phyloP scores from a whole-genome alignment of 2,888 invertebrate genomes.

The Mallateleia sp. region DNA sequence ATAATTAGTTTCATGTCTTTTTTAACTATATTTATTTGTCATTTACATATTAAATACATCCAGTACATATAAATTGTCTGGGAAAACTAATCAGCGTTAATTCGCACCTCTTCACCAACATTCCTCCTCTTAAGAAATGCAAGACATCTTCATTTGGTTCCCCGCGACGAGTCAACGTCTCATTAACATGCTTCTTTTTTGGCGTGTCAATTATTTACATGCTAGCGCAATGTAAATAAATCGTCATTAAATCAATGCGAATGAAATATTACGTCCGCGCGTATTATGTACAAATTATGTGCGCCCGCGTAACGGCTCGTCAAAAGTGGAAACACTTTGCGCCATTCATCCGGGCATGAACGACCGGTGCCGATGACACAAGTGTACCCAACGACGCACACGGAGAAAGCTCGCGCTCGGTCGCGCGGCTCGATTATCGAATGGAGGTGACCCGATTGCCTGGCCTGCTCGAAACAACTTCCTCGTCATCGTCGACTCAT shows the following conservation, averaged over 20 bases:
- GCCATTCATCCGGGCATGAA: constrained; percentile 31
- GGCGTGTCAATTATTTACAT: not conserved
- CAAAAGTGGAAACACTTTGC: constrained; percentile 25
- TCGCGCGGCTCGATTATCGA: constrained; percentile 84
- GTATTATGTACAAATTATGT: constrained; percentile 34
- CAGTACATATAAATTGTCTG: too few relatives aligned
- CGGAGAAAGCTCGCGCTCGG: constrained; percentile 86
- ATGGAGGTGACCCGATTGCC: constrained; percentile 89
- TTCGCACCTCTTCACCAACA: too few relatives aligned
- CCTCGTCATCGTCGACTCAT: constrained; percentile 64
- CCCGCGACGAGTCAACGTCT: not conserved
- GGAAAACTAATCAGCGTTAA: too few relatives aligned
- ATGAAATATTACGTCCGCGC: constrained; percentile 4
- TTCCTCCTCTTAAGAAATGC: too few relatives aligned
- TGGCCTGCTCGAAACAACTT: constrained; percentile 79
- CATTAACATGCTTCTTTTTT: not conserved
- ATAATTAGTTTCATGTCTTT: too few relatives aligned
- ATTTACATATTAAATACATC: too few relatives aligned
- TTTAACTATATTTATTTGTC: too few relatives aligned
- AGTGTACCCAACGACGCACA: too few relatives aligned
- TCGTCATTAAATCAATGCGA: constrained; percentile 10
- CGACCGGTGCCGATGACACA: too few relatives aligned
- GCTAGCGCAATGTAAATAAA: constrained; percentile 38
- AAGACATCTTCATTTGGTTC: too few relatives aligned
- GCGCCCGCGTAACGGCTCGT: constrained; percentile 28